Conservation (phyloP, 2,113 vertebrate genomes). For the Pangasianodon gigas region DNA sequence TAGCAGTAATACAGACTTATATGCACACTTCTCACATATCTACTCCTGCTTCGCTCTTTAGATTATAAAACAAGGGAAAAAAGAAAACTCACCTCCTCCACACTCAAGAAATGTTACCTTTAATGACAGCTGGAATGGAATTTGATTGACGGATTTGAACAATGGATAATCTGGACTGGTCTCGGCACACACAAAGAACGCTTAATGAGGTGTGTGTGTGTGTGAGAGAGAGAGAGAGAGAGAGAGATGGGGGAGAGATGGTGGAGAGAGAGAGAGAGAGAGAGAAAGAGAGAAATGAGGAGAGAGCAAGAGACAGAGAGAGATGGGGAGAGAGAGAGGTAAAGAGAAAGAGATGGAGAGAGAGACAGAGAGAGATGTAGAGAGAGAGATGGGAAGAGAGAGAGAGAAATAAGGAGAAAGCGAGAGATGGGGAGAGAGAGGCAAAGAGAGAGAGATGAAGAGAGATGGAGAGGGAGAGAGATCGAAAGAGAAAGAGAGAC, state of each 20-base stretch:
- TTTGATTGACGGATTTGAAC: conserved; percentile 41
- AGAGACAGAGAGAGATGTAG: not conserved
- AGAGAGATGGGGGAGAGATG: not conserved
- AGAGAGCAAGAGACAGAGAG: not conserved
- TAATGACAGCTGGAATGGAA: not conserved
- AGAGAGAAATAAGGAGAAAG: not conserved
- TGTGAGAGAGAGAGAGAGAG: not conserved
- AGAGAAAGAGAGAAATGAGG: too few relatives aligned
- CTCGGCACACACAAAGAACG: conserved; percentile 25
- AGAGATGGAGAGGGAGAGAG: not conserved
- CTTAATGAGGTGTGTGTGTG: conserved; percentile 27
- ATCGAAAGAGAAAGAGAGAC: not conserved
- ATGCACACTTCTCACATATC: not conserved
- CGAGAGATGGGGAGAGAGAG: too few relatives aligned
- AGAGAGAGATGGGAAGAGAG: not conserved
- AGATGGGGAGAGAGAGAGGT: not conserved
- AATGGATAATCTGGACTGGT: conserved; percentile 33
- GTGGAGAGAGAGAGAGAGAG: not conserved
- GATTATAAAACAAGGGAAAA: not conserved
- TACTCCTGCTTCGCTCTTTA: not conserved
- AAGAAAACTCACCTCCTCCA: not conserved
- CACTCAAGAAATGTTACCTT: conserved; percentile 7
- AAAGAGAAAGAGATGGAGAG: not conserved
- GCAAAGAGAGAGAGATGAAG: not conserved
- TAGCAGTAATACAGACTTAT: conserved; percentile 19